Conservation (phyloP, 2,797 vertebrate genomes). For the Adrianichthys oophorus region DNA sequence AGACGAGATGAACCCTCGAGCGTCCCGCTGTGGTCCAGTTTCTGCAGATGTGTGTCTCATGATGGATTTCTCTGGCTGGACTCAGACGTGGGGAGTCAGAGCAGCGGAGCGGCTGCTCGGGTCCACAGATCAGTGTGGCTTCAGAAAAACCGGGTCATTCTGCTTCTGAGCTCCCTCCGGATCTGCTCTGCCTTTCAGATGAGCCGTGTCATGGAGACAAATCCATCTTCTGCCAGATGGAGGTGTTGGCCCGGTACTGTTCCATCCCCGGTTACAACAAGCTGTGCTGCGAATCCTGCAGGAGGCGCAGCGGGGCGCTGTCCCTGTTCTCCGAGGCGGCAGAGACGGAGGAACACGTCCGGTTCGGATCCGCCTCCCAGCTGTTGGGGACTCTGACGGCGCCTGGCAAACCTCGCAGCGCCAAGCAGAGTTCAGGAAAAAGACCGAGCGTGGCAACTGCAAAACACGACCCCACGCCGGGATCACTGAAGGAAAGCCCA, state of each 20-base stretch:
- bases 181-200: conserved; percentile 76
- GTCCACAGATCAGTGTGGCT: too few relatives aligned
- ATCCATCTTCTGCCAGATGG: conserved; percentile 99
- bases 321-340: conserved; percentile 77
- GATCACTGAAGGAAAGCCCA: conserved; percentile 49
- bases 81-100: too few relatives aligned
- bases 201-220: conserved; percentile 92
- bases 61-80: too few relatives aligned
- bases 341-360: conserved; percentile 67
- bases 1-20: too few relatives aligned
- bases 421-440: conserved; percentile 39
- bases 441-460: conserved; percentile 1
- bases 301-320: conserved; percentile 74
- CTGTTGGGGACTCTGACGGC: conserved; percentile 64
- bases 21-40: too few relatives aligned
- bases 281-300: conserved; percentile 92
- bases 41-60: too few relatives aligned
- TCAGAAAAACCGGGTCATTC: too few relatives aligned
- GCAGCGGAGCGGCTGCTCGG: too few relatives aligned
- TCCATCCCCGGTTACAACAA: conserved; percentile 95
- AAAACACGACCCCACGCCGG: conserved; percentile 39
- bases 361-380: conserved; percentile 72
- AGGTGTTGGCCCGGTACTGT: conserved; percentile 93
- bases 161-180: background rate
- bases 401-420: conserved; percentile 46